Percentiles rank a stretch among this genome's conserved stretches.
These are phyloP conservation scores for Watsonalla cultraria DNA, from an alignment of 2,888 invertebrate species.

Conservation along the genomic window DNA sequence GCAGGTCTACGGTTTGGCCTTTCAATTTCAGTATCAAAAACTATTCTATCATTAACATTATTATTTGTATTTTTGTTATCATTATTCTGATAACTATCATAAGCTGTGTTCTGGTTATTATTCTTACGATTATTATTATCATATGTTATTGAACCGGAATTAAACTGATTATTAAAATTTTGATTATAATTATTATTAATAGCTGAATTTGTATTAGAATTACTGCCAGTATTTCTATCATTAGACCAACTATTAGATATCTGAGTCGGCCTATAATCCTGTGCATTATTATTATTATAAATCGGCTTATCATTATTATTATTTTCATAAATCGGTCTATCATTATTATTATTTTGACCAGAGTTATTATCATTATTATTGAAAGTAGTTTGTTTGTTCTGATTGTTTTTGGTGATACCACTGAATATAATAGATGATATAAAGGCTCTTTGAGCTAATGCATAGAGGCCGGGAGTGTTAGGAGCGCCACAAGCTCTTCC, in stretches of 20 bases:
- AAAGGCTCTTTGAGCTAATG: slow-evolving; percentile 36
- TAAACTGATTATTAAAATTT: too few relatives aligned
- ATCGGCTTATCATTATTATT: neutral
- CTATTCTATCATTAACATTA: neutral
- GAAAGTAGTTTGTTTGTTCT: slow-evolving; percentile 1
- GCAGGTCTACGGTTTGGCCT: neutral
- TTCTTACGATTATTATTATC: neutral
- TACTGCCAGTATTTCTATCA: neutral
- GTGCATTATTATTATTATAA: neutral
- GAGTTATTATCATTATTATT: neutral
- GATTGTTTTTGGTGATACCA: neutral
- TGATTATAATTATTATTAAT: too few relatives aligned
- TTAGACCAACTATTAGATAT: neutral
- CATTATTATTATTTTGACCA: neutral
- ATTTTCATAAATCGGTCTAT: neutral
- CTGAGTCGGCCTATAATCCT: neutral
- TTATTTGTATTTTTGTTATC: too few relatives aligned
- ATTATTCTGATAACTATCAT: too few relatives aligned
- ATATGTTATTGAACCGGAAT: neutral
- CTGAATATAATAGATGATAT: slow-evolving; percentile 31
- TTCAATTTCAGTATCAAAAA: neutral
- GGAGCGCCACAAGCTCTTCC: slow-evolving; percentile 62
- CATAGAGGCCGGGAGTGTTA: slow-evolving; percentile 61
- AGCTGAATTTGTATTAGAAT: neutral
- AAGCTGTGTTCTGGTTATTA: too few relatives aligned